These are phyloP conservation scores for Serranus cabrilla DNA, from an alignment of 2,797 vertebrate genomes.

Conservation along the genomic window DNA sequence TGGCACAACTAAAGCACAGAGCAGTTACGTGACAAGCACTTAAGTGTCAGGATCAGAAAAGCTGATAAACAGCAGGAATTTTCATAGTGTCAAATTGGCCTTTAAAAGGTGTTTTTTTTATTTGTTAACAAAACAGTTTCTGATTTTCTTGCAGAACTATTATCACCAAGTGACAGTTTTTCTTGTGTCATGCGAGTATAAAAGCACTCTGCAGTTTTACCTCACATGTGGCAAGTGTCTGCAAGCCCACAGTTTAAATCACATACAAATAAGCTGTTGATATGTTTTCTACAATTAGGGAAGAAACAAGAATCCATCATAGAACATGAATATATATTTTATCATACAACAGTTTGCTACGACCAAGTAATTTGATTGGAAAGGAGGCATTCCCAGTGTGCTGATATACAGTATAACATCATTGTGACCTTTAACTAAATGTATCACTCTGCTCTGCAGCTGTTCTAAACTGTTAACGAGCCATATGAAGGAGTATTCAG, in stretches of 20 bases:
- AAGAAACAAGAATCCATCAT: not conserved
- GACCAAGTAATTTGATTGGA: too few species aligned
- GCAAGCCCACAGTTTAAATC: not conserved
- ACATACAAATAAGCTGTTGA: not conserved
- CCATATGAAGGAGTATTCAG: too few species aligned
- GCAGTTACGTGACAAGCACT: constrained; percentile 3
- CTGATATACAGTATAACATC: too few species aligned
- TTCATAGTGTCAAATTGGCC: not conserved
- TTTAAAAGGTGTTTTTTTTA: constrained; percentile 5
- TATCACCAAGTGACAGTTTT: not conserved
- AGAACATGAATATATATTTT: not conserved
- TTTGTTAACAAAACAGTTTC: not conserved
- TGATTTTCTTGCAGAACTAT: not conserved
- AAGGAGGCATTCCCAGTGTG: too few species aligned
- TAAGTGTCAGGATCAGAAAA: not conserved
- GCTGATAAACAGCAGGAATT: constrained; percentile 8
- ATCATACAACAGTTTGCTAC: too few species aligned
- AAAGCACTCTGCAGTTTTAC: not conserved
- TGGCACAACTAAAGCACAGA: not conserved
- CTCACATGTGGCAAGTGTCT: not conserved
- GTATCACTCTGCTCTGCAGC: too few species aligned
- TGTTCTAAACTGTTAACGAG: too few species aligned
- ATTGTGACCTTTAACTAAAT: too few species aligned
- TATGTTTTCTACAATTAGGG: not conserved
- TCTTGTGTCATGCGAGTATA: too few species aligned